A percentile compares a stretch with the other conserved stretches of the same genome.
Conservation (phyloP, 2,888 invertebrate genomes). For the Machimus rusticus region DNA sequence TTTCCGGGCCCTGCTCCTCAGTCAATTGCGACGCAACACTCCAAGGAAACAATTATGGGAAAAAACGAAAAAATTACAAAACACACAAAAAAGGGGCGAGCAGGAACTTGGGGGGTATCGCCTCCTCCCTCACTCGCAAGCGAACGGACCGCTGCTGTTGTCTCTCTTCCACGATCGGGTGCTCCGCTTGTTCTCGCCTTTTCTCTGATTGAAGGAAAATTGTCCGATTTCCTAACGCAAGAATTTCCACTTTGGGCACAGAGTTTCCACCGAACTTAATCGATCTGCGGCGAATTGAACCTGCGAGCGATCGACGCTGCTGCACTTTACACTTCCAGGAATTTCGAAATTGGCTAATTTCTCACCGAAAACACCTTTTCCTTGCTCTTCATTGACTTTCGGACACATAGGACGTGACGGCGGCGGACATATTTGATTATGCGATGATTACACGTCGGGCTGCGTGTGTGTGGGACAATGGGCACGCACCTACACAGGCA, state of each 20-base stretch:
- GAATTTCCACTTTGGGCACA: neutral
- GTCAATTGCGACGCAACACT: slow-evolving; percentile 37
- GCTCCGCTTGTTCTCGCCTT: slow-evolving; percentile 23
- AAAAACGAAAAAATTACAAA: slow-evolving; percentile 37
- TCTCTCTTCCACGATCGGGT: slow-evolving; percentile 4
- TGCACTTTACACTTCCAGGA: slow-evolving; percentile 21
- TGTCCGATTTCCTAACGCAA: neutral
- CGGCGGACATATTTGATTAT: slow-evolving; percentile 46
- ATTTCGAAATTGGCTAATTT: slow-evolving; percentile 1
- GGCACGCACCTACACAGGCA: neutral
- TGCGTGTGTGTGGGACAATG: neutral
- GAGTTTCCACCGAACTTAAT: neutral
- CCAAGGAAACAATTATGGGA: slow-evolving; percentile 11
- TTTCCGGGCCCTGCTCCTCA: neutral
- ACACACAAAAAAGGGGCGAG: slow-evolving; percentile 41
- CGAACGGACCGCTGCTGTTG: neutral
- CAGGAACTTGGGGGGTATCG: neutral
- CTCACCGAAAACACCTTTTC: slow-evolving; percentile 20
- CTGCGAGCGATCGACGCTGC: neutral
- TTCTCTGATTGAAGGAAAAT: neutral
- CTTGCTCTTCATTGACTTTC: slow-evolving; percentile 19
- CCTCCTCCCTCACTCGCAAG: slow-evolving; percentile 2
- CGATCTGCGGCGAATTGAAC: neutral
- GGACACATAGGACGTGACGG: slow-evolving; percentile 44
- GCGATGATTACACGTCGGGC: neutral